Base-by-base conservation (phyloP, 2,888 invertebrate genomes). In the Nomada fucata region DNA sequence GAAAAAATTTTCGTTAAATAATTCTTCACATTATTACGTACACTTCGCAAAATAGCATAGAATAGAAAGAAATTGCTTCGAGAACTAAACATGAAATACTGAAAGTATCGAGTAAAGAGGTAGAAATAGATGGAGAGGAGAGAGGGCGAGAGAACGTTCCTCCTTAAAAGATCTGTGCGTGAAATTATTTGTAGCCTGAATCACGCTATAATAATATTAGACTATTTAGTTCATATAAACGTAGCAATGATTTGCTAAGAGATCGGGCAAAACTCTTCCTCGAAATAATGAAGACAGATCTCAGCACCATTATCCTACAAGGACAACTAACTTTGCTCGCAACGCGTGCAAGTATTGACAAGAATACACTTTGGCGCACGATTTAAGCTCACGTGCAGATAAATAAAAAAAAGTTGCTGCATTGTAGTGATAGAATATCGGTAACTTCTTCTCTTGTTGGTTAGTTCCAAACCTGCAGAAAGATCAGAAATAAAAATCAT, bases 321-420 rank as follows among this genome's bases (percentile, higher is more conserved):
- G 84, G 85, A 87, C 72, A 87, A 86, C 86, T 88, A 87, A 83
- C 86, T 81, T 86, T 83, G 83, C 86, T 76, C 82, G 87, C 88
- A 68, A 82, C 67, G 79, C 65, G 73, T 83, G 71, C 86, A 88
- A 89, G 85, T 77, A 85, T 83, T 90, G 90, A 90, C 90, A 89
- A 91, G 90, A 91, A 87, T 72, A 84, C 72, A 90, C 91, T 91
- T 92, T 92, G 91, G 91, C 89, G 90, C 88, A 85, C 81, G 75
- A 85, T 79, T 71, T 77, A 75, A 0, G 47, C 47, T 84, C 57
- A 69, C 69, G 67, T 78, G 70, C 68, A 53, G 44, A 23, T 85
- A 89, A 87, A 88, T 83, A 88, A 89, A 79, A 82, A 71, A 60
- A 63, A 2, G 11, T 77, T 73, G 76, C 72, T 83, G 79, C 73